A percentile compares a stretch with the other conserved stretches of the same genome.
phyloP scores from a whole-genome alignment of 2,797 vertebrate genomes.

The Poecilia velifera region DNA sequence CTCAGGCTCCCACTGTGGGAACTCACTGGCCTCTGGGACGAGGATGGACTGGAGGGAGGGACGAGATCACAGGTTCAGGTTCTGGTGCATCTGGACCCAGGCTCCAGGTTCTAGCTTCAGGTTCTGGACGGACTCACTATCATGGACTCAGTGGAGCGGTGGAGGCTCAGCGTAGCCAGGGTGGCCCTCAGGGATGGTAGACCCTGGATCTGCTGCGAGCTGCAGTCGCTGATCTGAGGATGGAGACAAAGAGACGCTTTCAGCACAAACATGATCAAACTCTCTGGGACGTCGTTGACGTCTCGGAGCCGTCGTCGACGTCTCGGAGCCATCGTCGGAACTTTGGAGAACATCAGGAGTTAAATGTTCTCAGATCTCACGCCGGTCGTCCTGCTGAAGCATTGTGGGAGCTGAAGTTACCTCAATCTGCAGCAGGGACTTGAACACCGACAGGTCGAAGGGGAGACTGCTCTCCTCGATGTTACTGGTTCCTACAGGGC shows the following conservation, averaged over 20 bases:
- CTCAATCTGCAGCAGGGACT: constrained; percentile 95
- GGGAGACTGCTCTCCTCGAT: constrained; percentile 90
- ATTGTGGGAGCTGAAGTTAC: constrained; percentile 67
- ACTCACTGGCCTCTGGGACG: constrained; percentile 92
- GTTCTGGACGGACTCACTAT: constrained; percentile 76
- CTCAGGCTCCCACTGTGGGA: constrained; percentile 95
- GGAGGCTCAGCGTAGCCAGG: constrained; percentile 89
- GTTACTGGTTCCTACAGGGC: constrained; percentile 92
- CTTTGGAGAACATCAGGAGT: no score
- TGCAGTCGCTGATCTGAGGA: constrained; percentile 90
- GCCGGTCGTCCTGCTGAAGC: no score
- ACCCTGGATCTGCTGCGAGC: constrained; percentile 86
- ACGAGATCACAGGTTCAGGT: not conserved
- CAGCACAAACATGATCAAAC: not conserved
- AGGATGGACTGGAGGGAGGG: constrained; percentile 85
- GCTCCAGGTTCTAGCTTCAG: no score
- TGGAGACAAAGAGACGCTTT: constrained; percentile 5
- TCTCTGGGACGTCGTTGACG: no score
- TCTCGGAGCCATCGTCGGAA: no score
- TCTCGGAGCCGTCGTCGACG: no score
- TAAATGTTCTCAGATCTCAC: no score
- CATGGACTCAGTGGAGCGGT: constrained; percentile 88
- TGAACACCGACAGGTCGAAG: constrained; percentile 95
- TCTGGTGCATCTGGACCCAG: not conserved
- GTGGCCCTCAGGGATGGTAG: constrained; percentile 87